These are phyloP conservation scores for Rotaria macrura DNA, from an alignment of 2,888 invertebrate genomes.

Conservation along the genomic window DNA sequence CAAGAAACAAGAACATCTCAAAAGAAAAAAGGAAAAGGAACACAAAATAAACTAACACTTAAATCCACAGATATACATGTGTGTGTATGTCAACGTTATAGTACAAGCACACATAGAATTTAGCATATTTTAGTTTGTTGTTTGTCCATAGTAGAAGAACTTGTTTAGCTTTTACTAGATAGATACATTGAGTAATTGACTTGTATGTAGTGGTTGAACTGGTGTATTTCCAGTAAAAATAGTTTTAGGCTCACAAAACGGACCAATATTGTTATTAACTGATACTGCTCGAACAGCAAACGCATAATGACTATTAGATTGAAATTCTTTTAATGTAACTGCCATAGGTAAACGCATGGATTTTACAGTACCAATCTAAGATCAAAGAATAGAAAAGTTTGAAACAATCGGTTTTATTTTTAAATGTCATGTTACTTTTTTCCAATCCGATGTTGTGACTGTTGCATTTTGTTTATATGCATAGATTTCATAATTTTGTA, in stretches of 20 bases:
- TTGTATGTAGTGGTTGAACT: neutral
- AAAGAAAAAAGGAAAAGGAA: neutral
- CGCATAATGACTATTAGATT: conserved; percentile 10
- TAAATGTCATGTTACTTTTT: neutral
- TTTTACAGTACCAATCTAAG: neutral
- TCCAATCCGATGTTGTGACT: neutral
- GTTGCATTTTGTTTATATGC: neutral
- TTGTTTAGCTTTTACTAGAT: neutral
- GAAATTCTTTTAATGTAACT: neutral
- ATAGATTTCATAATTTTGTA: neutral
- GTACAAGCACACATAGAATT: neutral
- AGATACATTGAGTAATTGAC: neutral
- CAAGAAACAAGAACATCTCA: neutral
- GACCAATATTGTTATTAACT: neutral
- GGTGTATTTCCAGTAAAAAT: neutral
- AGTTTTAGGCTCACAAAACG: neutral
- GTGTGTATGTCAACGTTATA: neutral
- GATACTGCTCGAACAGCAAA: conserved; percentile 8
- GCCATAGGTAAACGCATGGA: conserved; percentile 5
- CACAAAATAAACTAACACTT: neutral
- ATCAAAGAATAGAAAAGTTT: too few relatives aligned
- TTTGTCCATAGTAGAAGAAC: too few relatives aligned
- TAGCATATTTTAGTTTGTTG: neutral
- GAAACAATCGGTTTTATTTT: too few relatives aligned
- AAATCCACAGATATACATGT: neutral